Percentiles rank a stretch among this genome's conserved stretches.
Conservation (phyloP, 2,888 invertebrate species). For the Isoperla grammatica region DNA sequence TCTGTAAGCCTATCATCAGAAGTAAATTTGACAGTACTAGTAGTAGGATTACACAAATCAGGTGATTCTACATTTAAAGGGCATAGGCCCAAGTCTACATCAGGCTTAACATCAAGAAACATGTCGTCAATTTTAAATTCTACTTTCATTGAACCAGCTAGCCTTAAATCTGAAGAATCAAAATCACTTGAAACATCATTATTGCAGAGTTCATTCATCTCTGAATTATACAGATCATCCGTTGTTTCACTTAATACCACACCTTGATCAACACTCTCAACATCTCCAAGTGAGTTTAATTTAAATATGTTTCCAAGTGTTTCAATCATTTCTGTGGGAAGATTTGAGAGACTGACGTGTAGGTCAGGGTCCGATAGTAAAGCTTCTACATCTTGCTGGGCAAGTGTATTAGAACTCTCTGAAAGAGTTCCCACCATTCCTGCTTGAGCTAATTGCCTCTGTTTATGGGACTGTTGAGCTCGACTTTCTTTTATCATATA, state of each 20-base stretch:
- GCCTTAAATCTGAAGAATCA: background rate
- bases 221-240: no score
- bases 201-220: no score
- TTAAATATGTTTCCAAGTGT: conserved; percentile 26
- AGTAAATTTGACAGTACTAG: no score
- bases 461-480: conserved; percentile 22
- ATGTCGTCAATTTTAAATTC: no score
- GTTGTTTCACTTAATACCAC: no score
- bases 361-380: conserved; percentile 23
- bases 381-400: conserved; percentile 4
- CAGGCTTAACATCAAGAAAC: no score
- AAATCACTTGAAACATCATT: background rate
- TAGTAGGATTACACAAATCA: no score
- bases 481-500: conserved; percentile 29
- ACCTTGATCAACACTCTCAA: background rate
- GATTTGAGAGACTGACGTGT: conserved; percentile 21
- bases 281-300: conserved; percentile 15
- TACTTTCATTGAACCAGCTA: no score
- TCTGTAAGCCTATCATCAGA: no score
- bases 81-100: no score
- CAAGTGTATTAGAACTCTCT: conserved; percentile 4
- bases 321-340: conserved; percentile 26
- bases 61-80: no score
- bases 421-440: conserved; percentile 14
- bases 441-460: conserved; percentile 24